Percentiles rank a stretch among this genome's conserved stretches.
Evolutionary conservation across 35 echinoderm and acorn worm genomes (phyloP).

Genomic region (Ophioderma brevispina): DNA sequence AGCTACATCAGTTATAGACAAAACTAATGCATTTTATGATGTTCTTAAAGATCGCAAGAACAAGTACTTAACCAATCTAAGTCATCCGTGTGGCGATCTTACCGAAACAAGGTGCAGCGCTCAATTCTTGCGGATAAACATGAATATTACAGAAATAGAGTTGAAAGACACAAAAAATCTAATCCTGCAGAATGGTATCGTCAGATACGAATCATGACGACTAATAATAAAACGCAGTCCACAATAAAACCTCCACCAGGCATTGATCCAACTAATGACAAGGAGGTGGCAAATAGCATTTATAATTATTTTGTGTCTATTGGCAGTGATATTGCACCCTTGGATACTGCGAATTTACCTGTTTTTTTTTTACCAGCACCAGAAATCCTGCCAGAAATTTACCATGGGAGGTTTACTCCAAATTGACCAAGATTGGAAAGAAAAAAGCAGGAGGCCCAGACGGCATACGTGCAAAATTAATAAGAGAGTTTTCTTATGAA

Average conservation of each 20-base stretch:
- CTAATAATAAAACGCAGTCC: background rate
- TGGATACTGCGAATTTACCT: conserved; percentile 22
- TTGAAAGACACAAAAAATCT: conserved; percentile 48
- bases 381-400: conserved; percentile 14
- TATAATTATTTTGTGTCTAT: conserved; percentile 36
- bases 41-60: conserved; percentile 15
- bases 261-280: background rate
- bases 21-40: conserved; percentile 32
- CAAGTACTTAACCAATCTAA: conserved; percentile 12
- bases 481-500: conserved; percentile 64
- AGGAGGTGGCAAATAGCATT: conserved; percentile 46
- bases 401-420: conserved; percentile 47
- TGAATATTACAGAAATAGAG: conserved; percentile 32
- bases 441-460: conserved; percentile 61
- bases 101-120: conserved; percentile 19
- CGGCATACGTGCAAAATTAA: conserved; percentile 46
- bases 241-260: conserved; percentile 30
- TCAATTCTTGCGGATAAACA: conserved; percentile 8
- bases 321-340: background rate
- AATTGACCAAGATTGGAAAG: conserved; percentile 37
- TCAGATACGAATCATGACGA: conserved; percentile 54
- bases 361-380: conserved; percentile 48
- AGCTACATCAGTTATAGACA: background rate
- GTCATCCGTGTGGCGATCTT: conserved; percentile 4
- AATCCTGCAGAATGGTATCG: conserved; percentile 61